Conservation (phyloP, 2,888 invertebrate genomes). For the Deilephila elpenor region DNA sequence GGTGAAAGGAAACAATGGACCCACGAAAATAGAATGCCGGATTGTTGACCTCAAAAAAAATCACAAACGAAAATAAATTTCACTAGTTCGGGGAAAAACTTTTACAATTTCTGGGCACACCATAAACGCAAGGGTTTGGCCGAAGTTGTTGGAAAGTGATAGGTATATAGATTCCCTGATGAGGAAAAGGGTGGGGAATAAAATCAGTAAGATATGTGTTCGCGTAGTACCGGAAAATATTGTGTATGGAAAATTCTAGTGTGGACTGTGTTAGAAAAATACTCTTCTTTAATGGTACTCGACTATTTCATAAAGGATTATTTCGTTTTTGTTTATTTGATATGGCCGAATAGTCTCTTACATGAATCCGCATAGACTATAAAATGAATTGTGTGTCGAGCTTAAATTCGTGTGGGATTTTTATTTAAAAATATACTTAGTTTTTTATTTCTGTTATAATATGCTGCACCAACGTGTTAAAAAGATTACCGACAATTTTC, state of each 20-base stretch:
- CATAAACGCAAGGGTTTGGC: slow-evolving; percentile 50
- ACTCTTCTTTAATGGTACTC: background rate
- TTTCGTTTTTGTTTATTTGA: no score
- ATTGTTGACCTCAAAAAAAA: slow-evolving; percentile 39
- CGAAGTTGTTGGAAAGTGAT: slow-evolving; percentile 45
- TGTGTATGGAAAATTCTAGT: background rate
- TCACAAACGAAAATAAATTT: slow-evolving; percentile 51
- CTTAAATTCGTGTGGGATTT: no score
- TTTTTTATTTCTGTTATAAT: no score
- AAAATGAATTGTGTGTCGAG: no score
- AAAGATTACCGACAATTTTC: no score
- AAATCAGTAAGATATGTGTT: background rate
- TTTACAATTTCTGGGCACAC: slow-evolving; percentile 53
- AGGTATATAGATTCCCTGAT: slow-evolving; percentile 32
- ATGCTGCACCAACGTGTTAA: no score
- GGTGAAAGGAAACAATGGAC: slow-evolving; percentile 38
- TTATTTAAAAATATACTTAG: no score
- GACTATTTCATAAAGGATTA: background rate
- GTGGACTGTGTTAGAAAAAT: background rate
- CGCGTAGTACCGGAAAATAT: background rate
- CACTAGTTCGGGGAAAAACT: slow-evolving; percentile 44
- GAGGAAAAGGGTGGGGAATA: background rate
- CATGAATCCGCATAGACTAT: no score
- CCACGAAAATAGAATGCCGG: slow-evolving; percentile 45
- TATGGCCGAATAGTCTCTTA: no score